A percentile compares a stretch with the other conserved stretches of the same genome.
phyloP scores from a whole-genome alignment of 2,113 vertebrate species.

The Hippopotamus amphibius region DNA sequence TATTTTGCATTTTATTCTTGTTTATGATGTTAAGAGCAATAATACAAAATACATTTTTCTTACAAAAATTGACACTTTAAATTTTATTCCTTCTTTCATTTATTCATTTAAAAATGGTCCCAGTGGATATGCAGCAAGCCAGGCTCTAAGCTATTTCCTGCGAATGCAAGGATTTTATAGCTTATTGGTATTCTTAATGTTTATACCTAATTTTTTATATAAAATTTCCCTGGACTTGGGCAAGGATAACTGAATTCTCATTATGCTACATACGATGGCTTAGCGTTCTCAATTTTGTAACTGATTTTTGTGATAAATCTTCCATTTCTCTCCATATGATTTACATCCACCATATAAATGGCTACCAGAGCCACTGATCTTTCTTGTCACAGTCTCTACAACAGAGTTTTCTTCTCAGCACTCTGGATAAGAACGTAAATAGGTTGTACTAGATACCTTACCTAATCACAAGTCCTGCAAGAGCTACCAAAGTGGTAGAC shows the following conservation, averaged over 20 bases:
- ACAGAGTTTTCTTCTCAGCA: background rate
- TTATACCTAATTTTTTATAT: background rate
- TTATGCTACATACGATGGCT: background rate
- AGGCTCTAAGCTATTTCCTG: background rate
- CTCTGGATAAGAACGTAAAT: background rate
- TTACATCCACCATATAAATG: background rate
- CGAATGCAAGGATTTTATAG: background rate
- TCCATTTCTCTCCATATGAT: background rate
- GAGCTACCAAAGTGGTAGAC: background rate
- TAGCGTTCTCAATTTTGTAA: background rate
- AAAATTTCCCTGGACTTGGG: background rate
- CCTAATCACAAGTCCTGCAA: background rate
- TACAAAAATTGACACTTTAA: background rate
- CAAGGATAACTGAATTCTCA: background rate
- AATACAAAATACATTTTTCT: background rate
- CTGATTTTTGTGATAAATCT: conserved; percentile 16
- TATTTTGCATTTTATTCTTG: background rate
- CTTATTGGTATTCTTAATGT: background rate
- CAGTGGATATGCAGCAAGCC: fast-evolving
- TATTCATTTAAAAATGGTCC: background rate
- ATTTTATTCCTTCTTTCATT: background rate
- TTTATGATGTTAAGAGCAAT: background rate
- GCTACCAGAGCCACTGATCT: background rate
- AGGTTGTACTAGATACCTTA: background rate
- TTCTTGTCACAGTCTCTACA: background rate